These are phyloP conservation scores for Sapayoa aenigma DNA, from an alignment of 2,113 vertebrate genomes.

Conservation along the genomic window DNA sequence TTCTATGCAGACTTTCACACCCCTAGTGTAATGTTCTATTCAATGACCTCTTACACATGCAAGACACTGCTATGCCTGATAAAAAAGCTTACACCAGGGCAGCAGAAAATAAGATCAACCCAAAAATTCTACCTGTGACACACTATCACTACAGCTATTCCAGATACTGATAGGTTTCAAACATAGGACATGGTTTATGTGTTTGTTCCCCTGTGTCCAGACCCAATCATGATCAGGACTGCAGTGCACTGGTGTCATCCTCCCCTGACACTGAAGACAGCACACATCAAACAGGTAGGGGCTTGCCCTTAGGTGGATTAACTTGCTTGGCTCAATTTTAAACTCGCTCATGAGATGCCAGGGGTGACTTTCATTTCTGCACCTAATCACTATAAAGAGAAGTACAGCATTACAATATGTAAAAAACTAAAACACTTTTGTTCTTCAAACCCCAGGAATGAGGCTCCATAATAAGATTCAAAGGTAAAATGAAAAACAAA, in stretches of 20 bases:
- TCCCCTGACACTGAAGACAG: background rate
- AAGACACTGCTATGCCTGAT: rapidly evolving
- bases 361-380: background rate
- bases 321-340: background rate
- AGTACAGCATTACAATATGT: background rate
- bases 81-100: background rate
- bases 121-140: background rate
- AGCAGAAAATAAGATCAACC: background rate
- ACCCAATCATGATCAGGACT: no score
- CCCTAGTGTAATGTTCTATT: background rate
- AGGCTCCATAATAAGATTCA: background rate
- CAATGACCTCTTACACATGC: background rate
- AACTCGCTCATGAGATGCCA: background rate
- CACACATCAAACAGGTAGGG: background rate
- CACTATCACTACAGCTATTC: background rate
- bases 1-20: background rate
- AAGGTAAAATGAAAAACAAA: constrained; percentile 22
- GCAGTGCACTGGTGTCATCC: background rate
- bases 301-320: background rate
- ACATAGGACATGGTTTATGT: background rate
- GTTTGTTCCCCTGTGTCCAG: rapidly evolving
- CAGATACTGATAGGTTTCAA: background rate
- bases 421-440: background rate
- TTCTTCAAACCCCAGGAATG: background rate
- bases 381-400: background rate